Evolutionary conservation across 2,888 invertebrate genomes (phyloP).

Genomic region (Drosophila peninsularis): DNA sequence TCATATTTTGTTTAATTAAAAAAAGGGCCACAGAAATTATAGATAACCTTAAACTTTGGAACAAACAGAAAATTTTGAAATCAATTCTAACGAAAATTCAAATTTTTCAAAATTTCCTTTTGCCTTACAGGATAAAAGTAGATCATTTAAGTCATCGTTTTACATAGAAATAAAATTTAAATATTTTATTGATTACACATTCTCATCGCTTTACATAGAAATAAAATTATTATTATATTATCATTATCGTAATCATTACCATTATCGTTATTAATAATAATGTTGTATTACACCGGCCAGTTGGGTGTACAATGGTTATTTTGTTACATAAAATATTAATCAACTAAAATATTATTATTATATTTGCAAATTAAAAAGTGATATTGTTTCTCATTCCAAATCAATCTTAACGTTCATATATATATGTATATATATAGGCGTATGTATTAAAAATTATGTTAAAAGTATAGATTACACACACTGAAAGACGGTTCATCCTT

Average conservation of each 20-base stretch:
- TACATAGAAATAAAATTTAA: constrained; percentile 14
- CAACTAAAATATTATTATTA: constrained; percentile 25
- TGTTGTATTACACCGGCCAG: constrained; percentile 14
- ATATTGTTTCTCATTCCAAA: constrained; percentile 10
- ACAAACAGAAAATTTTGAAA: not conserved
- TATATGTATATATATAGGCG: not conserved
- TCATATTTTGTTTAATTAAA: constrained; percentile 4
- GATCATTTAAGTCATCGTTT: constrained; percentile 8
- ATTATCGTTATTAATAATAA: constrained; percentile 2
- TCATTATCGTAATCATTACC: constrained; percentile 3
- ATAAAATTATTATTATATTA: constrained; percentile 22
- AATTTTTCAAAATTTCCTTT: not conserved
- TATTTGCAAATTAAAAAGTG: constrained; percentile 54
- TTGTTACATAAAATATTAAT: constrained; percentile 24
- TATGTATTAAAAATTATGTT: constrained; percentile 26
- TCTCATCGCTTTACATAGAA: constrained; percentile 17
- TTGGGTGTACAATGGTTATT: constrained; percentile 7
- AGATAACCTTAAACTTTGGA: not conserved
- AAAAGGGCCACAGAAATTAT: not conserved
- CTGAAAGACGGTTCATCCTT: constrained; percentile 28
- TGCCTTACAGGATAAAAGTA: not conserved
- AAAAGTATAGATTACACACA: constrained; percentile 38
- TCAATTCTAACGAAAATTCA: not conserved
- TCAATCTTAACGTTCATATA: not conserved
- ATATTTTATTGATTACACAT: constrained; percentile 31